Evolutionary conservation across 1,140 invertebrate species (phyloP), one percentile per base, ranked within the genome.

Genomic region (Copidosoma floridanum): DNA sequence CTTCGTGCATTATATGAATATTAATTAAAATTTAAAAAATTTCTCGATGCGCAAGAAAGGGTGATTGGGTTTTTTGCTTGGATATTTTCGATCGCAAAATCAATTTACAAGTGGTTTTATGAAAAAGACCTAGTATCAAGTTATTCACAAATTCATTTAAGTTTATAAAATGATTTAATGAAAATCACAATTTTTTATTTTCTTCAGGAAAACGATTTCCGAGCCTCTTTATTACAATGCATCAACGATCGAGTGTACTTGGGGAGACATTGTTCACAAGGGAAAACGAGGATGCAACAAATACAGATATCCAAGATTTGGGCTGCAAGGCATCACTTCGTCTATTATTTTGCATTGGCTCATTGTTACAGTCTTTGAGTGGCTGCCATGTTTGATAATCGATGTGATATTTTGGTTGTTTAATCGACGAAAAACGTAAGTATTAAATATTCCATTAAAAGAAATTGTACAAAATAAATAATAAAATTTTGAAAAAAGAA

Each of bases 281-380:
- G 66, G 71, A 24, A 14, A 43, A 20, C 59, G 64, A 12, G 71
- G 64, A 32, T 65, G 52, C 38, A 41, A 18, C 26, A 68, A 69
- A 21, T 77, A 71, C 55, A 38, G 64, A 44, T 77, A 76, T 57
- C 74, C 75, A 26, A 69, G 65, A 16, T 77, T 76, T 20, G 69
- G 72, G 12, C 40, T 74, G 16, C 65, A 64, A 16, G 75, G 75
- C 20, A 77, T 77, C 47, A 74, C 71, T 1, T 67, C 68, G n/a
- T 53, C 64, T 18, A 40, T 7, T 1, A 18, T 53, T 27, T n/a
- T 73, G 14, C 57, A 75, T 51, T 72, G 71, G 67, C 52, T 68
- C 37, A 43, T 74, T 35, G 66, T 77, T 20, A 23, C 69, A 16
- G 35, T 75, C 0, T 59, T 75, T 16, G 75, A 77, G 61, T 75